Evolutionary conservation across 2,797 vertebrate species (phyloP).

Genomic region (Trachops cirrhosus): DNA sequence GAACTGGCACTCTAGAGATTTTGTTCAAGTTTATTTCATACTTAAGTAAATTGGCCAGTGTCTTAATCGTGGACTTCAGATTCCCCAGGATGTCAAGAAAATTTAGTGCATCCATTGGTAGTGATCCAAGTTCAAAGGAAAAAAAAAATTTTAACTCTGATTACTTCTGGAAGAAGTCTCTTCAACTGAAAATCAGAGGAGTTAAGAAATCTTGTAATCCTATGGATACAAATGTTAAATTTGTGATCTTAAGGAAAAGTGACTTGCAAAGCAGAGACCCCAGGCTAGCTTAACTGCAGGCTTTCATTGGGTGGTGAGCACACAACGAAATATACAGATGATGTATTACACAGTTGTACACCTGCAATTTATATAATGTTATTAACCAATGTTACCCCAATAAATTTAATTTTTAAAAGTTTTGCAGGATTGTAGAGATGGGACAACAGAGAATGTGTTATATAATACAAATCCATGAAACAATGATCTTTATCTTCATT

Average conservation of each 20-base stretch:
- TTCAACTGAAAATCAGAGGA: conserved; percentile 7
- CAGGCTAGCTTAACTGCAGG: not conserved
- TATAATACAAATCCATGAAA: not conserved
- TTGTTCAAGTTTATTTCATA: conserved; percentile 38
- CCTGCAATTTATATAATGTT: not conserved
- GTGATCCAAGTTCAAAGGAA: conserved; percentile 13
- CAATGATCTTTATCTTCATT: not conserved
- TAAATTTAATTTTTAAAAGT: not conserved
- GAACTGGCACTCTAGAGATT: not conserved
- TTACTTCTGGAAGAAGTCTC: conserved; percentile 18
- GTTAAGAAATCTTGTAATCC: not conserved
- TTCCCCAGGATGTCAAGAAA: not conserved
- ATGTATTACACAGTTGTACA: not conserved
- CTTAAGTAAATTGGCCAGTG: conserved; percentile 14
- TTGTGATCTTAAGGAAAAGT: not conserved
- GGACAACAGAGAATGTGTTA: not conserved
- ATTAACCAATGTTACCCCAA: not conserved
- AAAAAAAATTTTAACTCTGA: not conserved
- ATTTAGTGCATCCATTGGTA: not conserved
- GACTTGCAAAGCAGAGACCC: not conserved
- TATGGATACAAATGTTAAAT: not conserved
- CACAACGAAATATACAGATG: not conserved
- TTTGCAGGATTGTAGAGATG: not conserved
- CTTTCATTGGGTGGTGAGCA: not conserved
- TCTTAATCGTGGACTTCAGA: not conserved